Evolutionary conservation across 2,888 invertebrate species (phyloP).

Genomic region (Chloromyia formosa): DNA sequence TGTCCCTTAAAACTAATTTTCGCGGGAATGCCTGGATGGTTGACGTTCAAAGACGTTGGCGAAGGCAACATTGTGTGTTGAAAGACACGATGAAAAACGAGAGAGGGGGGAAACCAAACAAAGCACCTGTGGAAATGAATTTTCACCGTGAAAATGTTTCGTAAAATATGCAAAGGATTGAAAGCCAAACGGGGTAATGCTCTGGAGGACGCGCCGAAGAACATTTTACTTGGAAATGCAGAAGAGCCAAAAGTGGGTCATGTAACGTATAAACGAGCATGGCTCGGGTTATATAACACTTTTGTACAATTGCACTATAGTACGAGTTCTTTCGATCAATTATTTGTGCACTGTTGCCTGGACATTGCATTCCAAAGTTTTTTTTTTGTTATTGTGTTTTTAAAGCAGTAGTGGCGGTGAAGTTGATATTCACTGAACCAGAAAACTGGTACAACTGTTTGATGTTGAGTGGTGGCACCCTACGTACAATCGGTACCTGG

Average conservation of each 20-base stretch:
- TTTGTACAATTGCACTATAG: constrained; percentile 10
- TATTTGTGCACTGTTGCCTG: constrained; percentile 38
- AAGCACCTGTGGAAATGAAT: constrained; percentile 28
- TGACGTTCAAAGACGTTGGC: neutral
- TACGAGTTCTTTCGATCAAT: constrained; percentile 20
- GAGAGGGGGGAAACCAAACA: constrained; percentile 1
- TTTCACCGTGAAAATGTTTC: constrained; percentile 2
- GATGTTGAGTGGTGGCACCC: neutral
- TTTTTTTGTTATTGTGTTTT: neutral
- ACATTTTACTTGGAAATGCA: neutral
- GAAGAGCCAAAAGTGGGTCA: constrained; percentile 22
- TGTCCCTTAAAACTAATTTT: too few relatives aligned
- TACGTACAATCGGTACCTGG: too few relatives aligned
- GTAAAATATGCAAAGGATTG: constrained; percentile 5
- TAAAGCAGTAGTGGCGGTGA: neutral
- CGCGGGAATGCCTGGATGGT: too few relatives aligned
- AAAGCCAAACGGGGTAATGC: constrained; percentile 19
- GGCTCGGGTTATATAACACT: neutral
- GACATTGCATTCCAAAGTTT: constrained; percentile 19
- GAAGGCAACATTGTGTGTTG: constrained; percentile 1
- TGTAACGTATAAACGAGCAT: neutral
- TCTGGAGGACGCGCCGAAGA: neutral
- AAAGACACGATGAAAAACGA: neutral
- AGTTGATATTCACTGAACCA: neutral
- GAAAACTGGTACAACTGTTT: neutral